These are phyloP conservation scores for Drosophila rellima DNA, from an alignment of 2,888 invertebrate species.

Conservation along the genomic window DNA sequence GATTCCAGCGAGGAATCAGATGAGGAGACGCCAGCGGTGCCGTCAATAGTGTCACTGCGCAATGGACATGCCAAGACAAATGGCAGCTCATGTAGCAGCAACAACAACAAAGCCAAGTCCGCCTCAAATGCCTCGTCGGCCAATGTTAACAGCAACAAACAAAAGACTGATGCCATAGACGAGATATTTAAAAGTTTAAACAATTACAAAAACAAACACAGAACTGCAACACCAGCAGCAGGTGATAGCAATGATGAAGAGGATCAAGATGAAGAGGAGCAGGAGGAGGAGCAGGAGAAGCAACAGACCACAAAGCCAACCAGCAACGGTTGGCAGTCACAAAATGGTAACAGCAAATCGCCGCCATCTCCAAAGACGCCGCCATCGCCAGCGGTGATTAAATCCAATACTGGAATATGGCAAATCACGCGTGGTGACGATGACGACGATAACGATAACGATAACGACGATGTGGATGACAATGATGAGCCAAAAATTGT, in stretches of 20 bases:
- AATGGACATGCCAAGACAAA: conserved; percentile 68
- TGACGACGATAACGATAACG: conserved; percentile 40
- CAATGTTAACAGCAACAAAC: conserved; percentile 63
- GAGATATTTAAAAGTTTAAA: conserved; percentile 78
- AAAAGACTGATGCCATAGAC: conserved; percentile 82
- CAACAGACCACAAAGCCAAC: conserved; percentile 26
- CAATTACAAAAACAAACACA: conserved; percentile 55
- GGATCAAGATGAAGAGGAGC: conserved; percentile 22
- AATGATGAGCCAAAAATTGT: conserved; percentile 16
- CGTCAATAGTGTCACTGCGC: conserved; percentile 19
- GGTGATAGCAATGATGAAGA: conserved; percentile 36
- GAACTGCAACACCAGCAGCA: conserved; percentile 15
- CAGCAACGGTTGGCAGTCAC: conserved; percentile 59
- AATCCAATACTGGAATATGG: conserved; percentile 85
- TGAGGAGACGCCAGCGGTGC: conserved; percentile 37
- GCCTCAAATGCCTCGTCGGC: conserved; percentile 62
- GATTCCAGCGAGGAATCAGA: conserved; percentile 68
- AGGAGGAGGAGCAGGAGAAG: conserved; percentile 23
- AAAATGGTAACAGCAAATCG: conserved; percentile 42
- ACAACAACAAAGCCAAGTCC: conserved; percentile 43
- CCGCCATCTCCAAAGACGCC: conserved; percentile 77
- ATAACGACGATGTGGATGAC: conserved; percentile 39
- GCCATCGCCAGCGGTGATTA: conserved; percentile 84
- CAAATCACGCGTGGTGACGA: conserved; percentile 81
- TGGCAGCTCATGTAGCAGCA: conserved; percentile 25